A percentile compares a stretch with the other conserved stretches of the same genome.
Evolutionary conservation across 2,888 invertebrate genomes (phyloP).

Genomic region (Habrosyne pyritoides): DNA sequence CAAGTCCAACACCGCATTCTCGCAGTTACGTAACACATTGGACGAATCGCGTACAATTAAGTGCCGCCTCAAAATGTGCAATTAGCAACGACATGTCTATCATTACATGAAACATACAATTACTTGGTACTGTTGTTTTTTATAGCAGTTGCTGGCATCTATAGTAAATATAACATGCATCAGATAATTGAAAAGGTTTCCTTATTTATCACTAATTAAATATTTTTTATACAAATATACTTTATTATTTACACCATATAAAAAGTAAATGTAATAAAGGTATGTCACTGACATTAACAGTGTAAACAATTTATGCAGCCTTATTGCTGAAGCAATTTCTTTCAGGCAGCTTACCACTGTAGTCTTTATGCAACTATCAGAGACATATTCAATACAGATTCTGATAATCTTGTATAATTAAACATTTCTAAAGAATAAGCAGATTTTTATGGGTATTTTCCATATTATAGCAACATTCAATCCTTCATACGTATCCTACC

Average conservation of each 20-base stretch:
- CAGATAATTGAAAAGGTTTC: too few species aligned
- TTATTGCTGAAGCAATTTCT: too few species aligned
- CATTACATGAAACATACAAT: background rate
- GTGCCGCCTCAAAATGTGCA: constrained; percentile 21
- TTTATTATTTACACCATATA: too few species aligned
- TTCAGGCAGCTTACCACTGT: background rate
- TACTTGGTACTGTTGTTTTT: background rate
- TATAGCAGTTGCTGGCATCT: background rate
- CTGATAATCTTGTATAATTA: too few species aligned
- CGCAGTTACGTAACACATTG: constrained; percentile 64
- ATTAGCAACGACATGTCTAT: constrained; percentile 15
- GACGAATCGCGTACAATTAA: constrained; percentile 31
- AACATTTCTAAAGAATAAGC: background rate
- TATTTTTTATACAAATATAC: too few species aligned
- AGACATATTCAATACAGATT: background rate
- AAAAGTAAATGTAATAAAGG: too few species aligned
- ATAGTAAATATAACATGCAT: too few species aligned
- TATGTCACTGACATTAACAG: too few species aligned
- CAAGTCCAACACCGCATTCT: constrained; percentile 58
- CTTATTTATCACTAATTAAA: too few species aligned
- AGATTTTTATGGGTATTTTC: background rate
- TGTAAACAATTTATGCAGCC: too few species aligned
- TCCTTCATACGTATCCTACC: too few species aligned
- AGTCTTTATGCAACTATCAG: background rate
- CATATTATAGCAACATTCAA: too few species aligned